Conservation (phyloP, 2,113 vertebrate species). For the Gopherus flavomarginatus region DNA sequence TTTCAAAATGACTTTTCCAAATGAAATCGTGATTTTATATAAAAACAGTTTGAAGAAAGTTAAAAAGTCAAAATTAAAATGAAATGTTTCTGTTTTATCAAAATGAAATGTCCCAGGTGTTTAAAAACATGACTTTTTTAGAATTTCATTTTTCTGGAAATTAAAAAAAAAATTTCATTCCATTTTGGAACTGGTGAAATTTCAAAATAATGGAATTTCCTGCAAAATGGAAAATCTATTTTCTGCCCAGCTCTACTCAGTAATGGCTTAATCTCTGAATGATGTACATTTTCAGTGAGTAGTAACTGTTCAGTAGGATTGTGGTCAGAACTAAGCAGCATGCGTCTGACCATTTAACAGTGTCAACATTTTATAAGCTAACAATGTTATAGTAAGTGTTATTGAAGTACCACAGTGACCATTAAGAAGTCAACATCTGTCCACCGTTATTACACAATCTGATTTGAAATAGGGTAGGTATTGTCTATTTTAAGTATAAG, state of each 20-base stretch:
- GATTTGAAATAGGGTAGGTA: constrained; percentile 6
- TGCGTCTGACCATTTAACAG: constrained; percentile 48
- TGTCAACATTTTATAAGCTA: background rate
- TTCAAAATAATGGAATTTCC: background rate
- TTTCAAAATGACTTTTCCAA: background rate
- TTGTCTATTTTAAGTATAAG: background rate
- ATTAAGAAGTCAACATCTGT: constrained; percentile 45
- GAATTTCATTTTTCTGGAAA: background rate
- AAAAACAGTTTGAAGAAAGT: background rate
- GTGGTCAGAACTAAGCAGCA: constrained; percentile 28
- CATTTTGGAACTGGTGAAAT: background rate
- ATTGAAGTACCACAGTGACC: background rate
- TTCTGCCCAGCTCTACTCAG: background rate
- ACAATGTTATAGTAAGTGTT: background rate
- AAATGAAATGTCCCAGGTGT: background rate
- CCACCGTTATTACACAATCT: constrained; percentile 18
- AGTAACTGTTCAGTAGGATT: background rate
- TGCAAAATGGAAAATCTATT: background rate
- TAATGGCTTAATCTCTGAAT: background rate
- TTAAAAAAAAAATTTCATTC: background rate
- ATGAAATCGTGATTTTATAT: background rate
- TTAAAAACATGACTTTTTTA: background rate
- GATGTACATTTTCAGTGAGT: constrained; percentile 36
- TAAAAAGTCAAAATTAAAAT: background rate
- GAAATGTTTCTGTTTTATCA: background rate